A percentile compares a stretch with the other conserved stretches of the same genome.
These are phyloP conservation scores for Physella acuta DNA, from an alignment of 1,140 invertebrate genomes.

Conservation along the genomic window DNA sequence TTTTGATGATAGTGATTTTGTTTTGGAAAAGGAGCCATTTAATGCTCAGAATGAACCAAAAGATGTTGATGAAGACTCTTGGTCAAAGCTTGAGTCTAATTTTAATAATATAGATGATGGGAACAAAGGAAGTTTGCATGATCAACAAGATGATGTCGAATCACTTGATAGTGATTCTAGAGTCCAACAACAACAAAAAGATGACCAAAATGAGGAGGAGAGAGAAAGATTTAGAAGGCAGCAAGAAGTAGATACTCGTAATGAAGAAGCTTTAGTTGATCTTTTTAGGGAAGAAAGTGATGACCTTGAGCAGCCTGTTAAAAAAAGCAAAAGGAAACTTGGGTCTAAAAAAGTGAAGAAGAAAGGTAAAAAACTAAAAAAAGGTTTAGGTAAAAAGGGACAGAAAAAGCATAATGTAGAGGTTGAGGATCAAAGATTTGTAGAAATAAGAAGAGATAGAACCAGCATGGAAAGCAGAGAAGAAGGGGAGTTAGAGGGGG, in stretches of 20 bases:
- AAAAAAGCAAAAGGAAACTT: conserved; percentile 22
- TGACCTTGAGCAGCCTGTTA: conserved; percentile 16
- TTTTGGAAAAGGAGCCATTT: conserved; percentile 26
- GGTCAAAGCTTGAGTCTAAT: too few species aligned
- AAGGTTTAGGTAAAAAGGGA: conserved; percentile 19
- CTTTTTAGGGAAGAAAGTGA: conserved; percentile 25
- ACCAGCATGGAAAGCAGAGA: conserved; percentile 13
- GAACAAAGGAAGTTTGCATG: background rate
- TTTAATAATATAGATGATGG: too few species aligned
- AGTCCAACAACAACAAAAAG: background rate
- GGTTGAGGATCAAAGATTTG: conserved; percentile 23
- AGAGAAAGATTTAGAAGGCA: conserved; percentile 12
- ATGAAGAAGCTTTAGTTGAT: conserved; percentile 25
- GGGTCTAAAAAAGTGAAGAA: conserved; percentile 22
- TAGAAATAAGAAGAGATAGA: conserved; percentile 18
- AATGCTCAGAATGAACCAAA: background rate
- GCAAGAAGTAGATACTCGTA: conserved; percentile 20
- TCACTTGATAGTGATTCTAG: background rate
- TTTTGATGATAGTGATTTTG: conserved; percentile 27
- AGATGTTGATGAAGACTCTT: background rate
- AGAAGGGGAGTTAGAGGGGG: conserved; percentile 22
- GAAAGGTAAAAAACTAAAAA: conserved; percentile 24
- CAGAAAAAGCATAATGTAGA: conserved; percentile 5
- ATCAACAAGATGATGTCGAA: background rate
- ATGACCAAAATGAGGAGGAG: background rate